Evolutionary conservation across 1,140 invertebrate genomes (phyloP).

Genomic region (Cydia splendana): DNA sequence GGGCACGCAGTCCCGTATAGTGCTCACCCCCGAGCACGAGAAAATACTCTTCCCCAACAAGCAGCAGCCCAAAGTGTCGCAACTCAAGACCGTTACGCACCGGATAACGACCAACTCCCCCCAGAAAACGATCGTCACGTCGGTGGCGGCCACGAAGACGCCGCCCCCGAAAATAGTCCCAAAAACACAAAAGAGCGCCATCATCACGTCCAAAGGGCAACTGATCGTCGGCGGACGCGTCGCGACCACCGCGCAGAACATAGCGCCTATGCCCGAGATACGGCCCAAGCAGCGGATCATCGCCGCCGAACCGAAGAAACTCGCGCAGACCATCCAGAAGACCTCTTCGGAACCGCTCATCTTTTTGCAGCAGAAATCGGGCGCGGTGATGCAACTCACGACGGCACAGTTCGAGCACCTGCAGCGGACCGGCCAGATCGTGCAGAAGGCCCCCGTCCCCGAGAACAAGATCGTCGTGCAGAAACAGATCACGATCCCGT

Average conservation of each 20-base stretch:
- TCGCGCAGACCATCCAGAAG: constrained; percentile 66
- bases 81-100: constrained; percentile 72
- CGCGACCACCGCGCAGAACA: constrained; percentile 72
- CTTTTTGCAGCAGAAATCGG: constrained; percentile 73
- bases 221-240: constrained; percentile 72
- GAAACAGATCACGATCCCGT: constrained; percentile 62
- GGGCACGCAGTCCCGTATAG: constrained; percentile 79
- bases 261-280: constrained; percentile 70
- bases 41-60: constrained; percentile 79
- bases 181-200: constrained; percentile 69
- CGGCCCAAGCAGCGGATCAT: constrained; percentile 60
- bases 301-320: constrained; percentile 61
- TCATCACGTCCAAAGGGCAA: constrained; percentile 80
- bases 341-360: constrained; percentile 63
- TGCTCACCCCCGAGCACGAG: constrained; percentile 81
- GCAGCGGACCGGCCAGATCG: constrained; percentile 73
- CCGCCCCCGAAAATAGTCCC: constrained; percentile 66
- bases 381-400: constrained; percentile 73
- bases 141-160: constrained; percentile 57
- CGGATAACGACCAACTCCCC: constrained; percentile 52
- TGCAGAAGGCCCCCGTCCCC: constrained; percentile 56
- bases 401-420: constrained; percentile 76
- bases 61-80: constrained; percentile 63
- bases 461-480: constrained; percentile 70
- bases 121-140: constrained; percentile 56